Base-by-base conservation (phyloP, 1,140 invertebrate genomes). In the Drosophila sechellia region DNA sequence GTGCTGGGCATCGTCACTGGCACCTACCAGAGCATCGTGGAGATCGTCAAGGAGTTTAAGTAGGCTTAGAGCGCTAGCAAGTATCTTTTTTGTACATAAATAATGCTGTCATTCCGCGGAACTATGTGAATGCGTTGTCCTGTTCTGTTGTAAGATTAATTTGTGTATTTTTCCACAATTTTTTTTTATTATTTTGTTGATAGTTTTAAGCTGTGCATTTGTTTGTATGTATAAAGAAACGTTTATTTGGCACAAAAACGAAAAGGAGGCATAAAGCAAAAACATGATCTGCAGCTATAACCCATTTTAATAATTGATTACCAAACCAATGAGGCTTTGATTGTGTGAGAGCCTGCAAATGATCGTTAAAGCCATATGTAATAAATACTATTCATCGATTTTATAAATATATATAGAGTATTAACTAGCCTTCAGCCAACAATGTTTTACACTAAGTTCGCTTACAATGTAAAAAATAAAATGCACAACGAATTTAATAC, bases 1-100 rank as follows among this genome's bases (percentile, higher is more conserved):
- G 37, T 96, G 1, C 81, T 96, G 42, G 95, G 96, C 3, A 96
- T 96, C 80, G 77, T 94, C 0, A 95, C 95, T 0, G 96, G 96
- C 15, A 96, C 96, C 0, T 96, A 95, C 81, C 94, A 95, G 53
- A 96, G 96, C 79, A 74, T 96, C 10, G 90, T 93, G 0, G 92
- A 94, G 11, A 96, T 96, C 57, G 72, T 95, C n/a, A 91, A 92
- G 42, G 93, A 93, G 49, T 94, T 94, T 70, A 68, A 85, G 27
- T 77, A 78, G 46, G 35, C 12, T 35, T 40, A 4, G 8, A 11
- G 35, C 40, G 45, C 66, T 73, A 64, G 55, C 65, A 68, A 49
- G 48, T 83, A 71, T 50, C 40, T 71, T 78, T 35, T 78, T 35
- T 79, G 49, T 68, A 45, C 42, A 45, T 45, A 58, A 77, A 76